A percentile compares a stretch with the other conserved stretches of the same genome.
These are phyloP conservation scores for Pseudonaja textilis DNA, from an alignment of 2,113 vertebrate species.

Conservation along the genomic window DNA sequence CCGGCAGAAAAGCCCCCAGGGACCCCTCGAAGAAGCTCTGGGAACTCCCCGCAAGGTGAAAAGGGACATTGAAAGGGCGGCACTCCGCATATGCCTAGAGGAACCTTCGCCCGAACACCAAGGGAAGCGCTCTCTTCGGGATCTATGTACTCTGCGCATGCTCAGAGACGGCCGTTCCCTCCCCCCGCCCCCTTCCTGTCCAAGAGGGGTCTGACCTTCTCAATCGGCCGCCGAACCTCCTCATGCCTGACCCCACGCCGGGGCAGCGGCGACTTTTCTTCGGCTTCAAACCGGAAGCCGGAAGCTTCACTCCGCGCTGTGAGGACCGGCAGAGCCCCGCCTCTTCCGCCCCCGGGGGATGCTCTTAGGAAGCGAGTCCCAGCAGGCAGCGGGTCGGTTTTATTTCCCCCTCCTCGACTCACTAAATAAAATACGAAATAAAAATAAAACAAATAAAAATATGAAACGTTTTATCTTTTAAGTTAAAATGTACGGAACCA, in stretches of 20 bases:
- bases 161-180: background rate
- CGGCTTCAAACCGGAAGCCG: background rate
- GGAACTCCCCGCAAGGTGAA: background rate
- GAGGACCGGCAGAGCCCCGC: background rate
- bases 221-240: background rate
- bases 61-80: background rate
- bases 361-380: background rate
- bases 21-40: background rate
- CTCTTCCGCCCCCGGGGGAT: background rate
- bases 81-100: background rate
- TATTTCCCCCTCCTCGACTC: too few relatives aligned
- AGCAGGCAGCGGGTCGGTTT: background rate
- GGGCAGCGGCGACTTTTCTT: background rate
- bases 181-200: background rate
- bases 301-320: background rate
- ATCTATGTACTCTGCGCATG: background rate
- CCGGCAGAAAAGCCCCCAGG: too few relatives aligned
- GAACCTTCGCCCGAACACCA: background rate
- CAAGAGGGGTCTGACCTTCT: background rate
- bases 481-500: background rate
- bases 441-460: background rate
- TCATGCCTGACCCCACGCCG: background rate
- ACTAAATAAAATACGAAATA: too few relatives aligned
- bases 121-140: background rate
- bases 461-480: background rate